Evolutionary conservation across 2,113 vertebrate genomes (phyloP).

Genomic region (Cercopithecus mona): DNA sequence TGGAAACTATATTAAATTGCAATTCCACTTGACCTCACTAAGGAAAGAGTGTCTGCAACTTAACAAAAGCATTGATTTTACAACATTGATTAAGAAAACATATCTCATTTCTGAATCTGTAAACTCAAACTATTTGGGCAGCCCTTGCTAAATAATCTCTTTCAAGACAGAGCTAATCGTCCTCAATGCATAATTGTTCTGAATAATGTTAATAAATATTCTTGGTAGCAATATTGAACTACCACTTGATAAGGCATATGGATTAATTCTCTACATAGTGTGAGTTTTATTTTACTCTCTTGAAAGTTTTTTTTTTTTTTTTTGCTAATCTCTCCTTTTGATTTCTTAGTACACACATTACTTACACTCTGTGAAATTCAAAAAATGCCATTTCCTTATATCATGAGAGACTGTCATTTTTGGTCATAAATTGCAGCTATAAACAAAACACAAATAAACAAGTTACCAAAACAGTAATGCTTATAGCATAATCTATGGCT

Average conservation of each 20-base stretch:
- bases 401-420: background rate
- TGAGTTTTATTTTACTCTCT: background rate
- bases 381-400: background rate
- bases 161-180: background rate
- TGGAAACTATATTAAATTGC: background rate
- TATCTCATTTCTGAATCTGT: background rate
- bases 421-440: background rate
- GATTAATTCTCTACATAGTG: background rate
- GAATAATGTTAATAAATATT: background rate
- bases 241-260: background rate
- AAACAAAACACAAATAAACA: background rate
- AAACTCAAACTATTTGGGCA: background rate
- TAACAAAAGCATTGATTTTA: slow-evolving; percentile 17
- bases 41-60: slow-evolving; percentile 23
- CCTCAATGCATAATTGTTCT: background rate
- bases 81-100: slow-evolving; percentile 18
- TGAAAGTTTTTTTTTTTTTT: background rate
- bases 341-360: background rate
- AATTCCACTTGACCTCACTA: slow-evolving; percentile 9
- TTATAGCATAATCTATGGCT: background rate
- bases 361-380: background rate
- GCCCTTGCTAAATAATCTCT: background rate
- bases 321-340: background rate
- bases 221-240: background rate
- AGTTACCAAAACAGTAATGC: background rate